Conservation (phyloP, 2,113 vertebrate species). For the Entomyzon cyanotis region DNA sequence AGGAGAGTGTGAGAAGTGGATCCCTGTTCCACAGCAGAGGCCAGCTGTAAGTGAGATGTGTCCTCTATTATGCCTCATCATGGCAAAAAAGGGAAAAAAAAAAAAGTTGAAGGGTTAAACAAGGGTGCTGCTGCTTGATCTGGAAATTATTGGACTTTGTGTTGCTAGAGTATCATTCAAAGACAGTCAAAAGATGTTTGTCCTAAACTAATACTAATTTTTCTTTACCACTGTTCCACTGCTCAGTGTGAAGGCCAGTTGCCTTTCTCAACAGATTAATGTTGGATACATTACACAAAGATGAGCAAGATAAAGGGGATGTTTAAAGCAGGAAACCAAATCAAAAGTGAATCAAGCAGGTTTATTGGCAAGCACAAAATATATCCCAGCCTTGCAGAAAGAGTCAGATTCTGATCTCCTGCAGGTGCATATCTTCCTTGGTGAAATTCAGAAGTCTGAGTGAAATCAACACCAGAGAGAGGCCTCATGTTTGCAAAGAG, state of each 20-base stretch:
- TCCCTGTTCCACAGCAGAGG: neutral
- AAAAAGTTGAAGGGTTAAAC: neutral
- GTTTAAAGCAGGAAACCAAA: neutral
- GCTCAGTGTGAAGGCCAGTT: neutral
- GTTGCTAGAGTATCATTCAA: neutral
- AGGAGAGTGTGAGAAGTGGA: neutral
- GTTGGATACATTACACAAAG: neutral
- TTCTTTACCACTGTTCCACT: neutral
- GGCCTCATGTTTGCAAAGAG: neutral
- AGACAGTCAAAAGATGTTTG: neutral
- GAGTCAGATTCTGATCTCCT: neutral
- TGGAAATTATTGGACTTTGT: neutral
- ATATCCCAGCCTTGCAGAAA: neutral
- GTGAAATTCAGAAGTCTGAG: neutral
- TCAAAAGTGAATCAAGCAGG: neutral
- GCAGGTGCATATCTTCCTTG: neutral
- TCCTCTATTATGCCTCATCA: neutral
- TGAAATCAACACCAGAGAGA: neutral
- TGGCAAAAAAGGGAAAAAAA: neutral
- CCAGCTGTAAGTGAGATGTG: neutral
- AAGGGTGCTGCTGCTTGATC: neutral
- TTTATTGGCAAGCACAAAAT: neutral
- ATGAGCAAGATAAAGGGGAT: constrained; percentile 3
- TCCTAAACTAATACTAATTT: neutral
- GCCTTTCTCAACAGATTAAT: neutral